These are phyloP conservation scores for Cacatua alba DNA, from an alignment of 2,113 vertebrate genomes.

Conservation along the genomic window DNA sequence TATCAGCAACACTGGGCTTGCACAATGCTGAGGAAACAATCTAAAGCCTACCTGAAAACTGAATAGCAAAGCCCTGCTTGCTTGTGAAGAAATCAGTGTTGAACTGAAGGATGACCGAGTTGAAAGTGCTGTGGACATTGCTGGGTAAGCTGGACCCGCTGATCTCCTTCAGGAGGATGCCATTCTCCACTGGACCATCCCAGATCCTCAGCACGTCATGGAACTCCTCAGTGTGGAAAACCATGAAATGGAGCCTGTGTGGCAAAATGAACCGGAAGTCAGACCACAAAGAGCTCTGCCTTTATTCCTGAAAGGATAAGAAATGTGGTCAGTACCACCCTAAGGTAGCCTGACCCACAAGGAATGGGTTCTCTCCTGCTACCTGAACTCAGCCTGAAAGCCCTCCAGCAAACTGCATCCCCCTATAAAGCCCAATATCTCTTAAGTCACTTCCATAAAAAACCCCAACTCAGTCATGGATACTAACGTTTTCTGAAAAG, in stretches of 20 bases:
- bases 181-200: conserved; percentile 94
- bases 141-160: conserved; percentile 85
- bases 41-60: conserved; percentile 86
- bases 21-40: accelerated
- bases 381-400: neutral
- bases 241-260: conserved; percentile 92
- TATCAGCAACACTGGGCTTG: neutral
- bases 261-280: neutral
- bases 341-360: too few species aligned
- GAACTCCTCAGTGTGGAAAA: conserved; percentile 96
- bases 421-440: neutral
- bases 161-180: conserved; percentile 89
- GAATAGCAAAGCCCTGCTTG: conserved; percentile 96
- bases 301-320: neutral
- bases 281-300: neutral
- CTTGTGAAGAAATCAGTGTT: conserved; percentile 99
- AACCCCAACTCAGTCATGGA: accelerated
- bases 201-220: conserved; percentile 94
- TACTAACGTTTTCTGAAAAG: neutral
- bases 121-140: conserved; percentile 95
- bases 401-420: neutral
- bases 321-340: accelerated
- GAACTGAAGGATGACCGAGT: conserved; percentile 91
- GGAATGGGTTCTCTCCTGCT: neutral
- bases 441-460: neutral